A percentile compares a stretch with the other conserved stretches of the same genome.
phyloP scores from a whole-genome alignment of 1,140 invertebrate genomes.

The Drosophila nigrodunni region DNA sequence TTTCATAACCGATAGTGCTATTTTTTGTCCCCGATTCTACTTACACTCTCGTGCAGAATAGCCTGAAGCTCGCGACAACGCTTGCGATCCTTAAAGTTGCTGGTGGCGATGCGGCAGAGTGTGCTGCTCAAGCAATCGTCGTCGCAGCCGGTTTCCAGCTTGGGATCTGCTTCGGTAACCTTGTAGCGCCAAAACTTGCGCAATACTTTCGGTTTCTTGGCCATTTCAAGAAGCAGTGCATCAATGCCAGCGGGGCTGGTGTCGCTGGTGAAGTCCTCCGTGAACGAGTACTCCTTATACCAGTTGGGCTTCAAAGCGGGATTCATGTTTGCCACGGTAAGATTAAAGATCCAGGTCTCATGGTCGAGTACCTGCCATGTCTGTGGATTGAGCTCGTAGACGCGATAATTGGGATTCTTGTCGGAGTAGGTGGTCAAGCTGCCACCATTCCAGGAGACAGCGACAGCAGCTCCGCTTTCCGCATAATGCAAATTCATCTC shows the following conservation, averaged over 20 bases:
- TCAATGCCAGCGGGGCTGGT: conserved; percentile 85
- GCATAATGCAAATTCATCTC: conserved; percentile 89
- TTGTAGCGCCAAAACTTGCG: conserved; percentile 75
- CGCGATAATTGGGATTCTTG: conserved; percentile 92
- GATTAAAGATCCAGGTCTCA: conserved; percentile 91
- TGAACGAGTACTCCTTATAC: conserved; percentile 89
- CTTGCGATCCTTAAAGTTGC: conserved; percentile 54
- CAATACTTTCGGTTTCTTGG: conserved; percentile 54
- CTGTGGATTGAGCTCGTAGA: conserved; percentile 88
- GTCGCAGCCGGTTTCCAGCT: conserved; percentile 84
- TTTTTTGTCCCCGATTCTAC: conserved; percentile 4
- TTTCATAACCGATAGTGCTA: too few species aligned
- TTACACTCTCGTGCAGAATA: conserved; percentile 54
- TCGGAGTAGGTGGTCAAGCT: conserved; percentile 88
- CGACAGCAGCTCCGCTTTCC: conserved; percentile 83
- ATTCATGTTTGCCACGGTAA: conserved; percentile 90
- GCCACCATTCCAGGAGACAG: conserved; percentile 91
- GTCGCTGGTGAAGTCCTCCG: conserved; percentile 62
- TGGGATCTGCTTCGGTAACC: conserved; percentile 84
- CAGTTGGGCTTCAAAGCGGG: conserved; percentile 86
- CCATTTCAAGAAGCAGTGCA: conserved; percentile 86
- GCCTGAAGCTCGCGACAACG: conserved; percentile 63
- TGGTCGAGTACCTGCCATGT: conserved; percentile 89
- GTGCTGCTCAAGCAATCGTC: conserved; percentile 78
- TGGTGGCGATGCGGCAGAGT: conserved; percentile 66